Conservation (phyloP, 2,113 vertebrate genomes). For the Ammospiza nelsoni region DNA sequence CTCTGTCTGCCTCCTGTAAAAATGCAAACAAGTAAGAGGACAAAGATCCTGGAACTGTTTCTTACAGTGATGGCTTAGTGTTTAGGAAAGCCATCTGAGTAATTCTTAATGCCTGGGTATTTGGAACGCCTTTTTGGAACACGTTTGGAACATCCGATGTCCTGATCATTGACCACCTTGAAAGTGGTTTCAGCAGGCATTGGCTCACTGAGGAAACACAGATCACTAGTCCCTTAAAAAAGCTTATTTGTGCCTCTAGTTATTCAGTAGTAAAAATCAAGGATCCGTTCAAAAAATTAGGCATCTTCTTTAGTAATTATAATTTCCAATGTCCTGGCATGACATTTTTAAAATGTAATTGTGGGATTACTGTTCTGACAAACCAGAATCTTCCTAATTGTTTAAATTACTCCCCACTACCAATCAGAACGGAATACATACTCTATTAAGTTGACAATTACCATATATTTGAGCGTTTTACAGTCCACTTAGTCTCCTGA, state of each 20-base stretch:
- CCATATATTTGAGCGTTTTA: conserved; percentile 50
- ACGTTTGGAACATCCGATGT: background rate
- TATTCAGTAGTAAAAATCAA: background rate
- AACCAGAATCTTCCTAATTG: conserved; percentile 59
- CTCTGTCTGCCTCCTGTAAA: background rate
- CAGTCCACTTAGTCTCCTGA: conserved; percentile 59
- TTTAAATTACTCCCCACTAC: conserved; percentile 49
- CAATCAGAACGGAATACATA: conserved; percentile 47
- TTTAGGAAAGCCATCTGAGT: background rate
- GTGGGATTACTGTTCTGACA: conserved; percentile 50
- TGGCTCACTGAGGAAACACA: background rate
- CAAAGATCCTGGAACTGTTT: background rate
- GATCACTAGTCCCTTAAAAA: background rate
- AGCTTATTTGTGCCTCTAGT: background rate
- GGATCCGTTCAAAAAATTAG: background rate
- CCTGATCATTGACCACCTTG: background rate
- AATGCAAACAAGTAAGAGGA: background rate
- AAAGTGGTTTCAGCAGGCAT: background rate
- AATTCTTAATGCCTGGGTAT: background rate
- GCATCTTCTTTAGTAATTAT: background rate
- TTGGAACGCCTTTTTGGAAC: background rate
- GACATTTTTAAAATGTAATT: conserved; percentile 44
- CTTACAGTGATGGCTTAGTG: background rate
- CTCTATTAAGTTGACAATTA: conserved; percentile 65
- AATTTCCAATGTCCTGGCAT: conserved; percentile 8